A percentile compares a stretch with the other conserved stretches of the same genome.
Evolutionary conservation across 2,888 invertebrate species (phyloP).

Genomic region (Cataglyphis albicans): DNA sequence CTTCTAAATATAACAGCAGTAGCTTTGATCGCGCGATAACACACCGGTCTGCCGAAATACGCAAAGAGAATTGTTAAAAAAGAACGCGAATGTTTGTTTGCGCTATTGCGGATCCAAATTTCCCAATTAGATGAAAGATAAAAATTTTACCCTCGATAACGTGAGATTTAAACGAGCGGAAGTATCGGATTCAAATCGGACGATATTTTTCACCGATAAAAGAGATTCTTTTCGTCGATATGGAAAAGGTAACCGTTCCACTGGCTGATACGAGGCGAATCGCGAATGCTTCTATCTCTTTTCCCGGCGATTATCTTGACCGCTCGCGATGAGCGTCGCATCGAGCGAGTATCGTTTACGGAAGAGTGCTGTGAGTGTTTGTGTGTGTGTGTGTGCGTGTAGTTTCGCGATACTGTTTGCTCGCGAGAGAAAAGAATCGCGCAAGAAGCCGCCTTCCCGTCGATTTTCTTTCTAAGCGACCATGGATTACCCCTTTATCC

Average conservation of each 20-base stretch:
- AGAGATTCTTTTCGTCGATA: constrained; percentile 29
- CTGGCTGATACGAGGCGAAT: constrained; percentile 22
- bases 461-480: constrained; percentile 36
- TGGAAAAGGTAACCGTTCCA: constrained; percentile 20
- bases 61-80: neutral
- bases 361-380: neutral
- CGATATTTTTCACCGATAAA: neutral
- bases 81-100: constrained; percentile 31
- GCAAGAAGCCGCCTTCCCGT: constrained; percentile 22
- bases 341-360: constrained; percentile 14
- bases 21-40: neutral
- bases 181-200: constrained; percentile 24
- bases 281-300: constrained; percentile 23
- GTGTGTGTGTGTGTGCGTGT: neutral
- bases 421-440: neutral
- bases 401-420: constrained; percentile 4
- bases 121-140: constrained; percentile 43
- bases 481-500: constrained; percentile 37
- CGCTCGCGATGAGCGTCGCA: constrained; percentile 16
- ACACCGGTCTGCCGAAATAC: neutral
- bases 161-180: constrained; percentile 18
- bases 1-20: neutral
- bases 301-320: constrained; percentile 9
- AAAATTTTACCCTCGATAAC: constrained; percentile 54
- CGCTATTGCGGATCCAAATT: neutral